Percentiles rank a stretch among this genome's conserved stretches.
These are phyloP conservation scores for Labrus mixtus DNA, from an alignment of 2,113 vertebrate species.

Conservation along the genomic window DNA sequence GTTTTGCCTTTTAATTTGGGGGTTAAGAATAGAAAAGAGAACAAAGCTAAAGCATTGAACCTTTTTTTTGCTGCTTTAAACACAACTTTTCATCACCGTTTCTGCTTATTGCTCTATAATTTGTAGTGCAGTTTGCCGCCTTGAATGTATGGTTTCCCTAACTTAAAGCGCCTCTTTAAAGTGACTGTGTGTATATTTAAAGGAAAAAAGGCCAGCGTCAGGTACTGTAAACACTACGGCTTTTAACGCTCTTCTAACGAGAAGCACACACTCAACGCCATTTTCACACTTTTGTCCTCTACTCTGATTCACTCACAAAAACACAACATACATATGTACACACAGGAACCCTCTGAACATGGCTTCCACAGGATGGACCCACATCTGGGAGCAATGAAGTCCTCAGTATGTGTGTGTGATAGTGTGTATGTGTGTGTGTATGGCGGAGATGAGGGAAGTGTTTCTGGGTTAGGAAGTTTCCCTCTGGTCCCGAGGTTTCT, in stretches of 20 bases:
- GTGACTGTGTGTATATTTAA: constrained; percentile 13
- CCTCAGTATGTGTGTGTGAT: constrained; percentile 28
- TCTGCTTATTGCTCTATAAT: not conserved
- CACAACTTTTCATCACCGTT: not conserved
- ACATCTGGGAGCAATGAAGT: constrained; percentile 84
- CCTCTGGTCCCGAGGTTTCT: constrained; percentile 50
- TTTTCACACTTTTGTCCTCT: not conserved
- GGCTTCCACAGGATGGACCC: constrained; percentile 56
- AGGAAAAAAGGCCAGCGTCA: constrained; percentile 27
- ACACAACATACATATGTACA: constrained; percentile 31
- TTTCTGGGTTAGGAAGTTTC: constrained; percentile 68
- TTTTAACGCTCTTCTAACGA: constrained; percentile 30
- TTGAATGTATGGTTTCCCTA: not conserved
- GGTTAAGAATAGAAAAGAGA: too few relatives aligned
- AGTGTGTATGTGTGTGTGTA: constrained; percentile 32
- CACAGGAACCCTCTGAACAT: constrained; percentile 49
- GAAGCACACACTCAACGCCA: constrained; percentile 6
- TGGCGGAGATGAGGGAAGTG: constrained; percentile 64
- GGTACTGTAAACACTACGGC: constrained; percentile 34
- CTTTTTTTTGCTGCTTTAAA: too few relatives aligned
- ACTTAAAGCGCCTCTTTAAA: constrained; percentile 3
- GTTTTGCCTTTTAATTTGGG: not conserved
- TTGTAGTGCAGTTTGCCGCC: not conserved
- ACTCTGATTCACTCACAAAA: constrained; percentile 8
- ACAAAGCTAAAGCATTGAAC: too few relatives aligned